Base-by-base conservation (phyloP, 2,797 vertebrate species). In the Sebastiscus albofasciatus region DNA sequence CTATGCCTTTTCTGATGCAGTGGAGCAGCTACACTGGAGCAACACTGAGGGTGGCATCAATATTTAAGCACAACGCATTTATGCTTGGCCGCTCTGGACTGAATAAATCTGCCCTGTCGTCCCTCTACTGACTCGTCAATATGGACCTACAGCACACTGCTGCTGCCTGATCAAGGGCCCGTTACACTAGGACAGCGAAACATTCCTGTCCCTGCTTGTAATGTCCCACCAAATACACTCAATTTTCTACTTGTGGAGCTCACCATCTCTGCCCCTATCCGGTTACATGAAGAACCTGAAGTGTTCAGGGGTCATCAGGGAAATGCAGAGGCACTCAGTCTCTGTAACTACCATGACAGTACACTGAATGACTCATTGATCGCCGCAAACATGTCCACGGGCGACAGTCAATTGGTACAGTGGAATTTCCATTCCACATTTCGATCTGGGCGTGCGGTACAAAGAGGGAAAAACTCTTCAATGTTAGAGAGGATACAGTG, bases 61-160 rank as follows among this genome's bases (percentile, higher is more conserved):
- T 93, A 95, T 94, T 94, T 90, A 89, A 91, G 88, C 84, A 60
- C 82, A 72, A 39, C 54, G 68, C 20, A 64, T 86, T 92, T 83
- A 80, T 86, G 90, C 90, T 90, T 75, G 81, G 83, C 86, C 4
- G 69, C 89, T 70, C 77, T 7, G 9, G 76, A 62, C 72, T 89
- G 87, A 92, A 92, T 90, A 89, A 90, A 95, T 91, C 64, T 82
- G 83, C 81, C 83, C 82, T 60, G 91, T 94, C 91, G 91, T 90
- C 85, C 84, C 60, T 80, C 68, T 75, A 78, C 67, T 65, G 36
- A 77, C 79, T 77, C 49, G 79, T 93, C 90, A 75, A 92, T 94
- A 91, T 29, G 42, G 74, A 79, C 82, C 67, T 65, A 61, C 22
- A 65, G 59, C 69, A 49, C 68, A 8, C 36, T 62, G 14, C 65